Evolutionary conservation across 2,888 invertebrate species (phyloP), one percentile per base, ranked within the genome.

Genomic region (Acleris laterana): DNA sequence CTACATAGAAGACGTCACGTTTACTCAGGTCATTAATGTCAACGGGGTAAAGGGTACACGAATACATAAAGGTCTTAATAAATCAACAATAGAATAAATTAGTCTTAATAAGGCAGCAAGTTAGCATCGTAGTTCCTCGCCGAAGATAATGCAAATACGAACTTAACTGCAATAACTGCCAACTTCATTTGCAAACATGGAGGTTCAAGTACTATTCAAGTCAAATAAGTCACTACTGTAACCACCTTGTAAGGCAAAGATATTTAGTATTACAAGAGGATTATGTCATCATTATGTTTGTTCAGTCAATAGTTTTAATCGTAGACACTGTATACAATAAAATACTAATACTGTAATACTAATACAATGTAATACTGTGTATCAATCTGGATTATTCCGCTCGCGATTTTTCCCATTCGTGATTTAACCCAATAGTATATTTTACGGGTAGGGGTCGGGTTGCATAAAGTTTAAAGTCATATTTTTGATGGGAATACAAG

Each of bases 121-220:
- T 7, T 56, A 7, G 4, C 11, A n/a, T 1, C 16, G 13, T 16
- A 4, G 20, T 42, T 16, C n/a, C n/a, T 5, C 46, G n/a, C 6
- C 17, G 20, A 44, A 42, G 22, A 44, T 44, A 56, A 56, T 44
- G 56, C 9, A 22, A 44, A 44, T 46, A 44, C 46, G 5, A 32
- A 32, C 32, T 38, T 13, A 38, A 3, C 19, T 49, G 49, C 49
- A 49, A 7, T 49, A 49, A 20, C 5, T 6, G 20, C 11, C 20
- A 19, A 19, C 19, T 49, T 19, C 48, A 58, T 58, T 48, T 58
- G 58, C 58, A 58, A 28, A 58, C 58, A 58, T 48, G 46, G 19
- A 53, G 17, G 19, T 32, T 48, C 49, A 49, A 11, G 17, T 49
- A 17, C 22, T 57, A 57, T 46, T 32, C 9, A 28, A 11, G 19